These are phyloP conservation scores for Drosophila niveifrons DNA, from an alignment of 2,888 invertebrate genomes.

Conservation along the genomic window DNA sequence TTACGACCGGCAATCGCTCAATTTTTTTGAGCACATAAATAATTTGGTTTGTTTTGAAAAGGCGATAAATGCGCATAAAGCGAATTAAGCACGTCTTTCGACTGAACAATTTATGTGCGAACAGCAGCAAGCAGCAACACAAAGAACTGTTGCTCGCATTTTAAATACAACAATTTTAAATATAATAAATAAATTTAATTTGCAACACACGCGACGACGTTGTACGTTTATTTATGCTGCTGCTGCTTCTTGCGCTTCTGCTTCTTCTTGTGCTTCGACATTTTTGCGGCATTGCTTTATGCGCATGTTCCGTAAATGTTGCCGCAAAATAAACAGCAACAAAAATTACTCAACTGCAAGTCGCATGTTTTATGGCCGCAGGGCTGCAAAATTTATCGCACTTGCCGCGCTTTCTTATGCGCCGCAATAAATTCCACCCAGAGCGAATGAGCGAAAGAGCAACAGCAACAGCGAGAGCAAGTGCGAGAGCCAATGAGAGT, in stretches of 20 bases:
- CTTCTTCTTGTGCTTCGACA: constrained; percentile 20
- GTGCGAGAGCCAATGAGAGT: constrained; percentile 7
- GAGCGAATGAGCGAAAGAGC: constrained; percentile 13
- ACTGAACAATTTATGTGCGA: constrained; percentile 69
- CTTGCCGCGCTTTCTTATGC: constrained; percentile 69
- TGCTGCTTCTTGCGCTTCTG: constrained; percentile 24
- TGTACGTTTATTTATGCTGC: constrained; percentile 25
- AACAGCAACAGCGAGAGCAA: constrained; percentile 10
- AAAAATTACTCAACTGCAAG: constrained; percentile 74
- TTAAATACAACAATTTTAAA: constrained; percentile 46
- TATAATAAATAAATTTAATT: constrained; percentile 72
- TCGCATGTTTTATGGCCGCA: constrained; percentile 79
- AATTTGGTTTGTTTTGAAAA: constrained; percentile 55
- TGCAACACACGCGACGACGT: constrained; percentile 73
- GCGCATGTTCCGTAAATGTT: constrained; percentile 73
- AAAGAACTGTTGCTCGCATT: constrained; percentile 49
- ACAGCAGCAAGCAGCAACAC: constrained; percentile 27
- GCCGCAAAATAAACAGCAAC: constrained; percentile 58
- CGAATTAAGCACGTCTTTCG: constrained; percentile 69
- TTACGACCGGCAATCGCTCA: constrained; percentile 71
- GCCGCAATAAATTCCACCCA: constrained; percentile 55
- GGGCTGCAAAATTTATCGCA: constrained; percentile 81
- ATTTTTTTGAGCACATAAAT: constrained; percentile 60
- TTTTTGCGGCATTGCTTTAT: constrained; percentile 56
- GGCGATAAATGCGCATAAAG: constrained; percentile 62